Percentiles rank a stretch among this genome's conserved stretches.
These are phyloP conservation scores for Glareola pratincola DNA, from an alignment of 2,113 vertebrate species.

Conservation along the genomic window DNA sequence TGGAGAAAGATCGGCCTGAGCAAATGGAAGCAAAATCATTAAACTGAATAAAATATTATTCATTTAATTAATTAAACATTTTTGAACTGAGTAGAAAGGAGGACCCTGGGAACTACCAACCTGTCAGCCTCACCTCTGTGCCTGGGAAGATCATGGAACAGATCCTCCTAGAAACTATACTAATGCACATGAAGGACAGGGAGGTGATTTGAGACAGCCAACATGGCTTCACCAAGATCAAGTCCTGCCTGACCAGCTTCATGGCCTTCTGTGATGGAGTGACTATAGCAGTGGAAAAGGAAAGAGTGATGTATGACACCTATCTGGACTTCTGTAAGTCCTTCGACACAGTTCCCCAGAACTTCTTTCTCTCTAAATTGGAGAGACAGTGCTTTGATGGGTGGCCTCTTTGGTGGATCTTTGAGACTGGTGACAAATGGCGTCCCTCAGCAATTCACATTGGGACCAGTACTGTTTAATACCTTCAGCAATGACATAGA, in stretches of 20 bases:
- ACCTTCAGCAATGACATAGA: background rate
- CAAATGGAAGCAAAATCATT: background rate
- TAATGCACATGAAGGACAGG: background rate
- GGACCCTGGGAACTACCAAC: background rate
- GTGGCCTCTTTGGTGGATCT: background rate
- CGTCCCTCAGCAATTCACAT: background rate
- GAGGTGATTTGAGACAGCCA: background rate
- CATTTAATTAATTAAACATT: background rate
- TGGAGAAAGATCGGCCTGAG: background rate
- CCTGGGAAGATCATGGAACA: background rate
- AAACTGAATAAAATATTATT: background rate
- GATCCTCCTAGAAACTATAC: background rate
- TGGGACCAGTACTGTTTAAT: background rate
- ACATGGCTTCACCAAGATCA: background rate
- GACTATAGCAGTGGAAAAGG: background rate
- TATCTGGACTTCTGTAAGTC: background rate
- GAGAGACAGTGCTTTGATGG: background rate
- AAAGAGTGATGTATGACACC: background rate
- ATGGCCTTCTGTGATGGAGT: background rate
- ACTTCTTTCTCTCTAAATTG: background rate
- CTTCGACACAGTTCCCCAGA: background rate
- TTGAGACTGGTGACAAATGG: background rate
- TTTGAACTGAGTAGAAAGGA: background rate
- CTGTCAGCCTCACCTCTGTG: background rate
- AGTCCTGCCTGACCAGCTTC: background rate